phyloP scores from a whole-genome alignment of 2,797 vertebrate genomes.

The Parambassis ranga region DNA sequence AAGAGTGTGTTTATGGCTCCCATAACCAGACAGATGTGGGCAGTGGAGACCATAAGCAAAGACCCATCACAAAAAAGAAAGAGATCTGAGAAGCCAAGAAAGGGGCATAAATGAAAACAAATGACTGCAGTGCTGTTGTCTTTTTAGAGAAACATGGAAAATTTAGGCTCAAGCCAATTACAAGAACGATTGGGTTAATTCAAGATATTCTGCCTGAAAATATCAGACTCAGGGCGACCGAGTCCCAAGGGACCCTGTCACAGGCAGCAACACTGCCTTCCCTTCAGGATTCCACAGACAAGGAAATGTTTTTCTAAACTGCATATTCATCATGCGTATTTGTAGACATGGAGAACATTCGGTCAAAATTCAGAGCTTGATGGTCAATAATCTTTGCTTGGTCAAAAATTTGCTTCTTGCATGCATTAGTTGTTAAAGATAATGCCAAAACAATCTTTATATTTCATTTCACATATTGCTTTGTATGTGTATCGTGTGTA shows the following conservation, averaged over 20 bases:
- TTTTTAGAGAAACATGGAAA: constrained; percentile 2
- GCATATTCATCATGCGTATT: not conserved
- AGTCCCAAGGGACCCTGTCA: not conserved
- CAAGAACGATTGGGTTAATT: not conserved
- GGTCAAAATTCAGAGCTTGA: constrained; percentile 1
- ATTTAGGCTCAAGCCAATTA: no score
- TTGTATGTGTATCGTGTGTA: no score
- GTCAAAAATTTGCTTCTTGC: no score
- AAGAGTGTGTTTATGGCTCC: constrained; percentile 42
- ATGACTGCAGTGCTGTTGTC: constrained; percentile 8
- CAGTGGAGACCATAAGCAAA: constrained; percentile 26
- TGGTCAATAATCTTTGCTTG: not conserved
- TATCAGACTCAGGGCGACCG: not conserved
- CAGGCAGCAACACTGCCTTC: not conserved
- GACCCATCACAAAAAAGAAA: constrained; percentile 36
- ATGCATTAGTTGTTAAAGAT: not conserved
- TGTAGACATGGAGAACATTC: not conserved
- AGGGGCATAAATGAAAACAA: constrained; percentile 12
- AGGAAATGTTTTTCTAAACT: not conserved
- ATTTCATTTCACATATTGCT: no score
- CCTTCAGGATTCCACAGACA: not conserved
- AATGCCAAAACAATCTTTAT: not conserved
- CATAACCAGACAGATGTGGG: constrained; percentile 44
- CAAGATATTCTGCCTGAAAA: not conserved
- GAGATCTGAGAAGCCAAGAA: constrained; percentile 10